These are phyloP conservation scores for Scolopax rusticola DNA, from an alignment of 2,797 vertebrate species.

Conservation along the genomic window DNA sequence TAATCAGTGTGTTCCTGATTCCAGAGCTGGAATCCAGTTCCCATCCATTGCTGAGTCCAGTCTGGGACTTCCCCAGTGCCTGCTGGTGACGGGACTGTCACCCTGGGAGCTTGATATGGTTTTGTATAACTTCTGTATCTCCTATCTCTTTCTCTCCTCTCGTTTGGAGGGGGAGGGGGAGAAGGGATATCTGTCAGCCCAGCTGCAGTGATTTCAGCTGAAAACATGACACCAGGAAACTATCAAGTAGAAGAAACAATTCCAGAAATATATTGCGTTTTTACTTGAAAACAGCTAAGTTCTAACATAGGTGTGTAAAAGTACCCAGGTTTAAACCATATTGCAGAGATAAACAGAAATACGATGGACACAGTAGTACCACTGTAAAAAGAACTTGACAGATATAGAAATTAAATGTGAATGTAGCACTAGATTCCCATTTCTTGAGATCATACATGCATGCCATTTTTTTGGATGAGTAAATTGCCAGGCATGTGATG, in stretches of 20 bases:
- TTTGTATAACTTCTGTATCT: no score
- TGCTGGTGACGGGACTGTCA: no score
- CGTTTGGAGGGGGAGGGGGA: no score
- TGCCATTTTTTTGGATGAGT: neutral
- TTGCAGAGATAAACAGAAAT: neutral
- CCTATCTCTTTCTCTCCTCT: no score
- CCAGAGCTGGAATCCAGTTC: no score
- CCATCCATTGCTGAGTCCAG: no score
- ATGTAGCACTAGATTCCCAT: neutral
- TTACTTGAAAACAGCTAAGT: neutral
- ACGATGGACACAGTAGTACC: rapidly evolving
- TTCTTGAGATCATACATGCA: neutral
- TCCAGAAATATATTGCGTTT: neutral
- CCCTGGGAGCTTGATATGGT: no score
- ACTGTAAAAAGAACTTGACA: neutral
- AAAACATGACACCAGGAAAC: neutral
- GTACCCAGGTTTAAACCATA: neutral
- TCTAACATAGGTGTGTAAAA: neutral
- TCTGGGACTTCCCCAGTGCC: no score
- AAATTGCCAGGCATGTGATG: neutral
- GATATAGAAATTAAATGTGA: neutral
- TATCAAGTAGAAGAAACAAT: neutral
- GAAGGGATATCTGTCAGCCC: no score
- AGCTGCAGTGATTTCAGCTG: no score
- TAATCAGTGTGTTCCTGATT: no score